A percentile compares a stretch with the other conserved stretches of the same genome.
These are phyloP conservation scores for Pogonognathellus flavescens DNA, from an alignment of 1,140 invertebrate species.

Conservation along the genomic window DNA sequence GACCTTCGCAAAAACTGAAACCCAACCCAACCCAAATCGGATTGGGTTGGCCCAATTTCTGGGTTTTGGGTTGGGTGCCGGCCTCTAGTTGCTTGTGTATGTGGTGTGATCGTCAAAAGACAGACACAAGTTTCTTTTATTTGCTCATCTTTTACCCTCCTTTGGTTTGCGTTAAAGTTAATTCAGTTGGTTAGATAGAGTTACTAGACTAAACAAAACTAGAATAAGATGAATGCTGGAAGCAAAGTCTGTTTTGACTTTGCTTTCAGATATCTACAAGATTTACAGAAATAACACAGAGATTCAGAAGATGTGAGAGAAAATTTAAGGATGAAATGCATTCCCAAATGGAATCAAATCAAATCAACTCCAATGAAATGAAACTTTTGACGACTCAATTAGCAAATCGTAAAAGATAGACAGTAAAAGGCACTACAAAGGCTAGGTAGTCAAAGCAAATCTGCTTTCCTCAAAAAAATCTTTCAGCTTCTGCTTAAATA, in stretches of 20 bases:
- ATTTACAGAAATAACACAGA: not conserved
- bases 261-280: not conserved
- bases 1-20: no score
- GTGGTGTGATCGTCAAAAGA: not conserved
- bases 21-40: no score
- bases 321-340: not conserved
- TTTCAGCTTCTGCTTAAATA: no score
- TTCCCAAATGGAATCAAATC: conserved; percentile 26
- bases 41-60: no score
- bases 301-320: conserved; percentile 8
- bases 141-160: not conserved
- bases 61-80: no score
- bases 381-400: conserved; percentile 34
- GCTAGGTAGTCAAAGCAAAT: not conserved
- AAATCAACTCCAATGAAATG: conserved; percentile 34
- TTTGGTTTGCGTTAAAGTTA: not conserved
- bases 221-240: no score
- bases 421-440: not conserved
- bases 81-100: no score
- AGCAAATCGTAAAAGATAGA: conserved; percentile 1
- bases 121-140: not conserved
- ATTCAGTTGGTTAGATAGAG: not conserved
- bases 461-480: no score
- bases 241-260: no score
- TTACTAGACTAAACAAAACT: not conserved